A percentile compares a stretch with the other conserved stretches of the same genome.
These are phyloP conservation scores for Varecia variegata DNA, from an alignment of 2,797 vertebrate genomes.

Conservation along the genomic window DNA sequence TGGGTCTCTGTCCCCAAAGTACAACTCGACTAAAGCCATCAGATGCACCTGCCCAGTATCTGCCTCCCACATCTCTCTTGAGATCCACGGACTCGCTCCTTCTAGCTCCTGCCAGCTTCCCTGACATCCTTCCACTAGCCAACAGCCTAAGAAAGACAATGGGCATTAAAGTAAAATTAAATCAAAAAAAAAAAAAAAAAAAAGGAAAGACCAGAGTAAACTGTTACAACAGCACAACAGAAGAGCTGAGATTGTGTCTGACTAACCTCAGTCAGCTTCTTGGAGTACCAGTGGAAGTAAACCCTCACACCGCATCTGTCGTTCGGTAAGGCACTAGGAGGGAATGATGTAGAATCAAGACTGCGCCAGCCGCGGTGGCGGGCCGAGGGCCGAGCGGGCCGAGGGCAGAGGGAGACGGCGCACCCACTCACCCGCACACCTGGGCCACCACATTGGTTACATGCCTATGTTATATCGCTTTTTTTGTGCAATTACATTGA, in stretches of 20 bases:
- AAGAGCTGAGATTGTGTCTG: conserved; percentile 79
- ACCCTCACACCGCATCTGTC: conserved; percentile 88
- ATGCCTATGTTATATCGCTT: conserved; percentile 94
- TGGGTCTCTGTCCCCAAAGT: neutral
- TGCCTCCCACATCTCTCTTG: neutral
- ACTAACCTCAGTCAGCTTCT: conserved; percentile 87
- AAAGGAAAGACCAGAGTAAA: conserved; percentile 59
- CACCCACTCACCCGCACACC: conserved; percentile 79
- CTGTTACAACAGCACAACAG: conserved; percentile 51
- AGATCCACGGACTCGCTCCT: neutral
- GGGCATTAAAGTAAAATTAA: neutral
- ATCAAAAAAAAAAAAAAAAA: conserved; percentile 25
- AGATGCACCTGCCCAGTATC: neutral
- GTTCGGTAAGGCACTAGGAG: conserved; percentile 99
- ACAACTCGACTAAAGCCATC: neutral
- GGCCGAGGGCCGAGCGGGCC: conserved; percentile 84
- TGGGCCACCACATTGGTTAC: conserved; percentile 93
- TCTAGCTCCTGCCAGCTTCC: conserved; percentile 21
- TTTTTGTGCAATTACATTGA: conserved; percentile 95
- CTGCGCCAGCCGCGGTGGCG: conserved; percentile 81
- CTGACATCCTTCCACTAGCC: conserved; percentile 44
- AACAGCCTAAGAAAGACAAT: conserved; percentile 66
- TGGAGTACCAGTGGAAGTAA: conserved; percentile 91
- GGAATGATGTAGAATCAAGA: conserved; percentile 93
- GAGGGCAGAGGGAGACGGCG: conserved; percentile 83